Evolutionary conservation across 2,113 vertebrate species (phyloP).

Genomic region (Notechis scutatus): DNA sequence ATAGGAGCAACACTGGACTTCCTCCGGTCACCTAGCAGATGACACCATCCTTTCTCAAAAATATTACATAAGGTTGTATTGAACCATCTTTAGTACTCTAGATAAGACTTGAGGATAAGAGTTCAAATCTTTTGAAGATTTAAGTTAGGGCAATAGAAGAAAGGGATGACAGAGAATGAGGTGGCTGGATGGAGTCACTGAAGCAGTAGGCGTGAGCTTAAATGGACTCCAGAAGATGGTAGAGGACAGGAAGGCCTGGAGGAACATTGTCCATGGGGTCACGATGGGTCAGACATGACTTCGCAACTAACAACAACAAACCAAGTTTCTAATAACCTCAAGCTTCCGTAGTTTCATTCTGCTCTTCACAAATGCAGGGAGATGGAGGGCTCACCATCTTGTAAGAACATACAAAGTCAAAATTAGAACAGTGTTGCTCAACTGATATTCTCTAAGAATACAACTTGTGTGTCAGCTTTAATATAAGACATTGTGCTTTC

Average conservation of each 20-base stretch:
- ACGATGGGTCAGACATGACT: too few relatives aligned
- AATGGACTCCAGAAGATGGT: too few relatives aligned
- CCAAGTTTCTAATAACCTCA: not conserved
- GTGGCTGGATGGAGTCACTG: too few relatives aligned
- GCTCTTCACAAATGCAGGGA: not conserved
- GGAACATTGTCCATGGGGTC: too few relatives aligned
- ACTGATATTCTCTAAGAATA: slow-evolving; percentile 17
- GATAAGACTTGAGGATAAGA: not conserved
- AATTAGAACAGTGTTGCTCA: not conserved
- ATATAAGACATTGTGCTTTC: too few relatives aligned
- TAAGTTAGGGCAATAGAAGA: not conserved
- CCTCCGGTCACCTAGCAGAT: not conserved
- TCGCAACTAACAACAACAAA: not conserved
- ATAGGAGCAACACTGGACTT: not conserved
- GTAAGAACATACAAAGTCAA: not conserved
- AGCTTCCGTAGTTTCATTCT: not conserved
- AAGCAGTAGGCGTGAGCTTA: too few relatives aligned
- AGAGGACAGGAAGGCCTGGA: too few relatives aligned
- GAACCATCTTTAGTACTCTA: not conserved
- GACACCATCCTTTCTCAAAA: not conserved
- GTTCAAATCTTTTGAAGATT: not conserved
- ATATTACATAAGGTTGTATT: not conserved
- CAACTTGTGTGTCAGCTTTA: too few relatives aligned
- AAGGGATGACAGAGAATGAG: too few relatives aligned
- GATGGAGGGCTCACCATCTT: not conserved